Base-by-base conservation (phyloP, 2,888 invertebrate genomes). In the Heliconius aoede region DNA sequence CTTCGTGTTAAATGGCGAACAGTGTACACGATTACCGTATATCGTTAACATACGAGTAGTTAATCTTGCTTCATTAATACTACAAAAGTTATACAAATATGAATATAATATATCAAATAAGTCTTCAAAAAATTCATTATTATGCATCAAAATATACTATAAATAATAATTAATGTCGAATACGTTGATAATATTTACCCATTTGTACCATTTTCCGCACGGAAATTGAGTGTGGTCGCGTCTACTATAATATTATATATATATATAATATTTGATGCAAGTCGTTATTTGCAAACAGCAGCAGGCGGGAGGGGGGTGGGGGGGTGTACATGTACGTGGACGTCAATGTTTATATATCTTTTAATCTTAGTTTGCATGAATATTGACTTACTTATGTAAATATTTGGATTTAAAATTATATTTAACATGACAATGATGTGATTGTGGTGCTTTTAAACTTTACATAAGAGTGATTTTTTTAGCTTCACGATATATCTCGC, bases 171-270 rank as follows among this genome's bases (percentile, higher is more conserved):
- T 26, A 46, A 68, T 76, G 73, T 76, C 75, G 78, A 67, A 55
- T 62, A 67, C 32, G 69, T 75, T 73, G 55, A 77, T 71, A 79
- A 83, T 82, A 81, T 74, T 30, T 32, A 36, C 79, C 75, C 28
- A n/a, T 71, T 60, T 78, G 73, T 79, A 77, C 74, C 75, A 81
- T 82, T 81, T 80, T 81, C 80, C 79, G 81, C 76, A 81, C 84
- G 86, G 86, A 86, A 86, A 86, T 86, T 85, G 85, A 85, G 81
- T 82, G 82, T 80, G 83, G 81, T 80, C 74, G 80, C 77, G 62
- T 81, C 75, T 76, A 77, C 78, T 79, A 79, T 76, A 79, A 77
- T 76, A 76, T 78, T 78, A 79, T 80, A 81, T 81, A 79, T 78
- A 79, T 80, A 81, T 81, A 79, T 82, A 77, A 80, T 80, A 77